phyloP scores from a whole-genome alignment of 2,113 vertebrate species.

The Podarcis cretensis region DNA sequence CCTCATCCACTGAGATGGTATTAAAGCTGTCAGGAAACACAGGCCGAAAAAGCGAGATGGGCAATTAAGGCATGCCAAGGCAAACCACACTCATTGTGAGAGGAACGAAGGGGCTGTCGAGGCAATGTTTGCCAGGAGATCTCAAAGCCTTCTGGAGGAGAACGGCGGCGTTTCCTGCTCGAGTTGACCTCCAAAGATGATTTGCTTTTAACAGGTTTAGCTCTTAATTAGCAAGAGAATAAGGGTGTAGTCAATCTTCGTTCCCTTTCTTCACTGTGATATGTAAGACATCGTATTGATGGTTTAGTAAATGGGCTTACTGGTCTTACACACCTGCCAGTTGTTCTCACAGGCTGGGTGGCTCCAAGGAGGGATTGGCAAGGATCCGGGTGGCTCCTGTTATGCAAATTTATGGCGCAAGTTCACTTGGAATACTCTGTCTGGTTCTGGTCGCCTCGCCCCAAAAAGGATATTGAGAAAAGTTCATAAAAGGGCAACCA shows the following conservation, averaged over 20 bases:
- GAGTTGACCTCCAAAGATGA: background rate
- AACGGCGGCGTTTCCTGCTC: background rate
- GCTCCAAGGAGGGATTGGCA: background rate
- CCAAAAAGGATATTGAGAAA: no score
- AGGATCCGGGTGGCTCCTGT: no score
- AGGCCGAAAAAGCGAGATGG: background rate
- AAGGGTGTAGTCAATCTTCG: background rate
- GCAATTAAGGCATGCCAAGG: background rate
- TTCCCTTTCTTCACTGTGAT: background rate
- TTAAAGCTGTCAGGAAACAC: background rate
- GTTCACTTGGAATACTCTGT: no score
- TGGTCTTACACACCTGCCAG: background rate
- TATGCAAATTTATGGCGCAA: no score
- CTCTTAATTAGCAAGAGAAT: background rate
- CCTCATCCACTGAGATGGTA: background rate
- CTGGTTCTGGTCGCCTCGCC: no score
- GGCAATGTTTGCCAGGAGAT: background rate
- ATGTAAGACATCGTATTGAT: no score
- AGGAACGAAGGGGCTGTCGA: background rate
- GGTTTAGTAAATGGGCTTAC: background rate
- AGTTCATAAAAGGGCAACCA: no score
- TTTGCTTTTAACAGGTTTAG: background rate
- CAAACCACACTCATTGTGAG: background rate
- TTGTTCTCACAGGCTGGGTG: background rate
- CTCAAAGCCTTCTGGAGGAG: background rate